Percentiles rank a stretch among this genome's conserved stretches.
Evolutionary conservation across 2,113 vertebrate species (phyloP).

Genomic region (Colius striatus): DNA sequence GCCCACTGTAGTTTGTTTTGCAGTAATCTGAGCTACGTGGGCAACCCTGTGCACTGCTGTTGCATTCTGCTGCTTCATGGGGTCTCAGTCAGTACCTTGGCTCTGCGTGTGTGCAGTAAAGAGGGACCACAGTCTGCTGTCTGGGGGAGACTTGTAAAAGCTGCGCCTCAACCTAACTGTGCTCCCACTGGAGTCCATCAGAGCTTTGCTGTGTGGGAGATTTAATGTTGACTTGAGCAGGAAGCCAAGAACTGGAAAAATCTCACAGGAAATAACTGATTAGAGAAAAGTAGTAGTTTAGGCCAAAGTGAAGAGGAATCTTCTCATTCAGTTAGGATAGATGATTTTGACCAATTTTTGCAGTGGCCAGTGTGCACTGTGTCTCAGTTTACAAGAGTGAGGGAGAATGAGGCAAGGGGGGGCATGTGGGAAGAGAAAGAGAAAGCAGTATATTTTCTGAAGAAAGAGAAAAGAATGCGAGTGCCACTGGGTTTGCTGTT

Average conservation of each 20-base stretch:
- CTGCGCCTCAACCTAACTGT: not conserved
- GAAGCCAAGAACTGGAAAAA: constrained; percentile 61
- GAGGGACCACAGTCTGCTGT: not conserved
- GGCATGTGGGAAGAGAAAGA: not conserved
- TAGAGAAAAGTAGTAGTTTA: constrained; percentile 55
- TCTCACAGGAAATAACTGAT: constrained; percentile 66
- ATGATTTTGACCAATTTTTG: constrained; percentile 71
- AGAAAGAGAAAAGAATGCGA: constrained; percentile 73
- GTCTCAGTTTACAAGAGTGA: constrained; percentile 65
- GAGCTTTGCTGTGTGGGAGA: not conserved
- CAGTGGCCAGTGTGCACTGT: constrained; percentile 43
- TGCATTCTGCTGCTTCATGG: not conserved
- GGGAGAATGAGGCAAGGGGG: not conserved
- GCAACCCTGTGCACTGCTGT: not conserved
- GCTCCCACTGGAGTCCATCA: not conserved
- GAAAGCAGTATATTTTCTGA: constrained; percentile 76
- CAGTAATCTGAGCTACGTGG: not conserved
- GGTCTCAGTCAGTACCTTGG: not conserved
- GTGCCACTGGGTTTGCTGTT: constrained; percentile 37
- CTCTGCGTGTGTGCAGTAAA: not conserved
- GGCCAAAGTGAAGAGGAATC: constrained; percentile 66
- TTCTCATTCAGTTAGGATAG: constrained; percentile 66
- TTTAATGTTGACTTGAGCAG: not conserved
- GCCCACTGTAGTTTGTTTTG: not conserved
- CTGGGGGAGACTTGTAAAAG: not conserved